Base-by-base conservation (phyloP, 2,113 vertebrate genomes). In the Tragulus kanchil region DNA sequence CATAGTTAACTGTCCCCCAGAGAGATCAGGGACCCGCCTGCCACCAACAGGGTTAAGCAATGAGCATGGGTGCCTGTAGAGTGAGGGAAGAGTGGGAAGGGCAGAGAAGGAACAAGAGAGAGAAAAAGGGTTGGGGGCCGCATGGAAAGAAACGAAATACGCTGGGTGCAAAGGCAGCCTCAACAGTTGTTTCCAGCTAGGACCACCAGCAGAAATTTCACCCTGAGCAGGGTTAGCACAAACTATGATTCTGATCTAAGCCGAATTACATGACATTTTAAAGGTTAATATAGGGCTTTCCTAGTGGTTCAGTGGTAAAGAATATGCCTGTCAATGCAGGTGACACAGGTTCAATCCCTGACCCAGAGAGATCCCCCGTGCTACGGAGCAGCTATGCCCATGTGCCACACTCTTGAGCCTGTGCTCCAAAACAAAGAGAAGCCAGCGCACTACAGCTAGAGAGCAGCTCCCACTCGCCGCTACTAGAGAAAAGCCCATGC, bases 121-220 rank as follows among this genome's bases (percentile, higher is more conserved):
- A 19, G 42, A 9, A 64, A 31, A 31, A 58, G 14, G 31, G 78
- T 36, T 0, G 12, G 16, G 4, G 1, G 4, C 28, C 1, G 1
- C 25, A 62, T 1, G 21, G 45, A 36, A 64, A 87, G 45, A 58
- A 84, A 59, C 62, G 19, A 52, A 83, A 93, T 83, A 19, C 0
- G 13, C 3, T 5, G 1, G 15, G 1, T 65, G 15, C 12, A 58
- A 77, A 58, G 87, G 45, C 0, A 87, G 77, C 25, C 81, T 77
- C 31, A 4, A 69, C 19, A 64, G 48, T 3, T n/a, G 10, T 10
- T 58, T 13, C 77, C 81, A 77, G 58, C n/a, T 87, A 8, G 3
- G 77, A 56, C 10, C 78, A 31, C 8, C 4, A 10, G 28, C 5
- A 48, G 13, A 85, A 54, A 67, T 10, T n/a, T 78, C 67, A 42